Conservation (phyloP, 2,797 vertebrate genomes). For the Protosalanx chinensis region DNA sequence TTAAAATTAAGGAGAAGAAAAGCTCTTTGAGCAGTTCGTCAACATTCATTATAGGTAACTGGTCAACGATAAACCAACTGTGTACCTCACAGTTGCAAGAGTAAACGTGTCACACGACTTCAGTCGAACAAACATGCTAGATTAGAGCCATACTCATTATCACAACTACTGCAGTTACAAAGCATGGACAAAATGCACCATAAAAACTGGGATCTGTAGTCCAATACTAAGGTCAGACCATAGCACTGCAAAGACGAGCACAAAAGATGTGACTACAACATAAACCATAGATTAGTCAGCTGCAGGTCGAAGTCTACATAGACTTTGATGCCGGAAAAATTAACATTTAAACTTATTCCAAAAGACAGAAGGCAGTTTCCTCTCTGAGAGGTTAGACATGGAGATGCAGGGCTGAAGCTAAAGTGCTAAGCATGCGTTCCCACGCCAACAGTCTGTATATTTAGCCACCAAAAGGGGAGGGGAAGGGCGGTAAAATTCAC, state of each 20-base stretch:
- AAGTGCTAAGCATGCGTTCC: constrained; percentile 23
- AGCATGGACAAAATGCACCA: too few relatives aligned
- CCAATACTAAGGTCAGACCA: too few relatives aligned
- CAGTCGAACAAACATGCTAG: constrained; percentile 18
- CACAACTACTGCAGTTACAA: constrained; percentile 3
- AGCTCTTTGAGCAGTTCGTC: neutral
- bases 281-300: too few relatives aligned
- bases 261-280: too few relatives aligned
- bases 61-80: neutral
- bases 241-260: too few relatives aligned
- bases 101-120: constrained; percentile 3
- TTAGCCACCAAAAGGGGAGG: neutral
- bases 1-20: constrained; percentile 5
- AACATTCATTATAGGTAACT: constrained; percentile 12
- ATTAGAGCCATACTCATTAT: constrained; percentile 2
- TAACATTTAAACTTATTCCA: too few relatives aligned
- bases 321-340: too few relatives aligned
- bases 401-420: constrained; percentile 1
- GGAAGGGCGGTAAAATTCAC: neutral
- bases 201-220: too few relatives aligned
- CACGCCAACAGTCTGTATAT: constrained; percentile 12
- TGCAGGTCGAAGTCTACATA: too few relatives aligned
- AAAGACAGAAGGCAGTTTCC: constrained; percentile 3
- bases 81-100: neutral
- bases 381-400: neutral